Percentiles rank a stretch among this genome's conserved stretches.
These are phyloP conservation scores for Bovichtus diacanthus DNA, from an alignment of 2,797 vertebrate genomes.

Conservation along the genomic window DNA sequence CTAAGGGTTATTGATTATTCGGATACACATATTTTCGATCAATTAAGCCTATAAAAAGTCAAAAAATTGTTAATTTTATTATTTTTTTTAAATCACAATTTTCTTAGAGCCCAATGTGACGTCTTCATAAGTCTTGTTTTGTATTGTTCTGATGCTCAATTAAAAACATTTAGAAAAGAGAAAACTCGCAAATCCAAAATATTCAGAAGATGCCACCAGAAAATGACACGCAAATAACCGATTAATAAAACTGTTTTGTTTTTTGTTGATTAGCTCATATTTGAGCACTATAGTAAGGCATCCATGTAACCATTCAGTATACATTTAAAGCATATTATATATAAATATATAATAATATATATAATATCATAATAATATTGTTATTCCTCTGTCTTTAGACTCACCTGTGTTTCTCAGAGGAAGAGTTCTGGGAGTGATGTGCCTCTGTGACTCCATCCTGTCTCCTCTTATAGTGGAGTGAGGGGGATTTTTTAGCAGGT, in stretches of 20 bases:
- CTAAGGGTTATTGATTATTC: not conserved
- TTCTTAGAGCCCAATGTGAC: not conserved
- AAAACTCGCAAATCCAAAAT: not conserved
- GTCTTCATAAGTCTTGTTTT: not conserved
- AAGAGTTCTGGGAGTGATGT: constrained; percentile 53
- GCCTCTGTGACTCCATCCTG: constrained; percentile 59
- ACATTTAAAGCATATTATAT: not conserved
- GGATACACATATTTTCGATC: not conserved
- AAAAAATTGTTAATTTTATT: not conserved
- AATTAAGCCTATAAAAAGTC: not conserved
- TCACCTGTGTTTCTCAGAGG: constrained; percentile 70
- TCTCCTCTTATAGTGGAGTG: constrained; percentile 72
- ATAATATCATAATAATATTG: too few species aligned
- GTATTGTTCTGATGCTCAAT: not conserved
- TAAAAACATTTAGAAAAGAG: not conserved
- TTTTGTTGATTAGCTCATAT: not conserved
- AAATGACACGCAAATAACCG: not conserved
- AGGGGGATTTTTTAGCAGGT: constrained; percentile 58
- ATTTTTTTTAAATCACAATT: too few species aligned
- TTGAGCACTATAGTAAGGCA: not conserved
- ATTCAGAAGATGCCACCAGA: not conserved
- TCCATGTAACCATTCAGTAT: not conserved
- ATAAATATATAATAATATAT: too few species aligned
- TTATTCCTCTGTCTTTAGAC: too few species aligned
- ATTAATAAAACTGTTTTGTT: not conserved